Evolutionary conservation across 2,797 vertebrate genomes (phyloP).

Genomic region (Okamejei kenojei): DNA sequence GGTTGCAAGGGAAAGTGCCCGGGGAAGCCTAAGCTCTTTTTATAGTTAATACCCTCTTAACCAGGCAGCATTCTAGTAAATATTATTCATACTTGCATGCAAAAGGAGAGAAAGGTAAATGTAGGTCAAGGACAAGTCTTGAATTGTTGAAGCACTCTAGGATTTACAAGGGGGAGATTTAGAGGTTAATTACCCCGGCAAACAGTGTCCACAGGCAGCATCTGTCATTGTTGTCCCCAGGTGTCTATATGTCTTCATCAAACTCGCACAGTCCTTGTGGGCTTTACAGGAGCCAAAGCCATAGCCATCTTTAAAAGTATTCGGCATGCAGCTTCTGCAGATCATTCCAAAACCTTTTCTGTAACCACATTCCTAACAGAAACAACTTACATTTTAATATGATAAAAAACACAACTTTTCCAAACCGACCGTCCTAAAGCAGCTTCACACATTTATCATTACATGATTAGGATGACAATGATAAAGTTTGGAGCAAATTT

Average conservation of each 20-base stretch:
- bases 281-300: constrained; percentile 58
- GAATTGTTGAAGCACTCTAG: not conserved
- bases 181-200: constrained; percentile 62
- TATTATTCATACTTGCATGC: not conserved
- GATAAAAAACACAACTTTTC: not conserved
- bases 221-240: constrained; percentile 58
- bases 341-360: constrained; percentile 48
- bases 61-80: too few relatives aligned
- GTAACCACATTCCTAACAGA: constrained; percentile 56
- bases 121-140: not conserved
- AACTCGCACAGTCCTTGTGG: constrained; percentile 60
- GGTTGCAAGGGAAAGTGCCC: too few relatives aligned
- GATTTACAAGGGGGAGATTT: not conserved
- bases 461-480: not conserved
- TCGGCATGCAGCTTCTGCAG: constrained; percentile 65
- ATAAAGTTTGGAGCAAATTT: not conserved
- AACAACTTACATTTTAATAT: not conserved
- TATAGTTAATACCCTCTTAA: too few relatives aligned
- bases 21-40: too few relatives aligned
- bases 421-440: not conserved
- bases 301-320: constrained; percentile 65
- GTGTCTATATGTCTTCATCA: constrained; percentile 52
- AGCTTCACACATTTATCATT: not conserved
- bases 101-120: not conserved
- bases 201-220: constrained; percentile 69